Base-by-base conservation (phyloP, 2,888 invertebrate species). In the Biston stratarius region DNA sequence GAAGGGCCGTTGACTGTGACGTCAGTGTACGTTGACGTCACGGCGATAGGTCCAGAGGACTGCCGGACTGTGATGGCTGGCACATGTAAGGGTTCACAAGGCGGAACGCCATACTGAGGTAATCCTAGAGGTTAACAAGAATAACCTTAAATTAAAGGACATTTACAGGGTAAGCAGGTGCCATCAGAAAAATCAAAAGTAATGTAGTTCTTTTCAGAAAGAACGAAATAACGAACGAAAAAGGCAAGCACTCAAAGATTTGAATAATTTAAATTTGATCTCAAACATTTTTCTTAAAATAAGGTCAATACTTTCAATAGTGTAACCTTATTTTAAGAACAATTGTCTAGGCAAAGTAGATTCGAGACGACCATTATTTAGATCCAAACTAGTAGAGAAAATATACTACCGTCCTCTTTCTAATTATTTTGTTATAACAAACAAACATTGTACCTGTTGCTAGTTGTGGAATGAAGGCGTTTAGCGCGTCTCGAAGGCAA, bases 51-150 rank as follows among this genome's bases (percentile, higher is more conserved):
- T 0, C 96, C 96, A 1, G 94, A 87, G 0, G 95, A 94, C 82
- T 96, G 96, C 79, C 95, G 94, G 52, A 96, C 93, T 0, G 94
- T 90, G n/a, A 96, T 86, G 64, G 95, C 91, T 0, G 96, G 95
- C 5, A 96, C 91, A 7, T 87, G 57, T 15, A 96, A 86, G 0
- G 96, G 96, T 76, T 96, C 96, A 71, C 95, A 95, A 44, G 95
- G 89, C 10, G 96, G 96, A 38, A 96, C 94, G 11, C 92, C 94
- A 67, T 95, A 94, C 74, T 95, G 94, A 0, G 95, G 95, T 24
- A 96, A 92, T 53, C 96, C 96, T 89, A 38, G 36, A 9, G 6
- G n/a, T 1, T 1, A 15, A 38, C 10, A 14, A 38, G 15, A 36
- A 14, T 1, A n/a, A n/a, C n/a, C n/a, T n/a, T n/a, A n/a, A n/a